These are phyloP conservation scores for Urocyon cinereoargenteus DNA, from an alignment of 2,797 vertebrate species.

Conservation along the genomic window DNA sequence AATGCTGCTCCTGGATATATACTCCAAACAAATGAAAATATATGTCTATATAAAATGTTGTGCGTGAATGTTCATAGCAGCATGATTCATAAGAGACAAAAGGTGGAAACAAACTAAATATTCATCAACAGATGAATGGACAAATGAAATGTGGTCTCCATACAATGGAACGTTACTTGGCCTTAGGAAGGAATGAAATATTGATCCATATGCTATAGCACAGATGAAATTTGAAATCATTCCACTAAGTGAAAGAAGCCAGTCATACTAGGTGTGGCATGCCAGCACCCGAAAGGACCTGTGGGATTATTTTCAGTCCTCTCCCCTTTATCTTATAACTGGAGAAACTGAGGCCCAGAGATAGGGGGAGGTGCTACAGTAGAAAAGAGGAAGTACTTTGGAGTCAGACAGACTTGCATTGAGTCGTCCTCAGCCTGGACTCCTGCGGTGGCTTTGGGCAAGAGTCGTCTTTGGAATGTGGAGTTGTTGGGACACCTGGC, in stretches of 20 bases:
- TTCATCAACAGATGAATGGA: background rate
- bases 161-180: background rate
- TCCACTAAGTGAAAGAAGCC: background rate
- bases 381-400: background rate
- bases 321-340: background rate
- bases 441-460: background rate
- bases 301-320: background rate
- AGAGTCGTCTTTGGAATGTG: background rate
- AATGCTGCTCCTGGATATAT: background rate
- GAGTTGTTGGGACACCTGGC: background rate
- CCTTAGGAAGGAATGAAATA: background rate
- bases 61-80: background rate
- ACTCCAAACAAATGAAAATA: background rate
- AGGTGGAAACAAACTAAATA: background rate
- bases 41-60: background rate
- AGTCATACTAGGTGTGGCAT: fast-evolving
- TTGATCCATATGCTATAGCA: too few relatives aligned
- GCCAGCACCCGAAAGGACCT: background rate
- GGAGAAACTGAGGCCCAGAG: slow-evolving; percentile 14
- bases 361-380: too few relatives aligned
- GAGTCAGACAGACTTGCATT: background rate
- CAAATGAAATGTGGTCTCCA: background rate
- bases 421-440: background rate
- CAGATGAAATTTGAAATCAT: background rate
- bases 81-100: background rate